Base-by-base conservation (phyloP, 2,888 invertebrate genomes). In the Sinotaia quadrata region DNA sequence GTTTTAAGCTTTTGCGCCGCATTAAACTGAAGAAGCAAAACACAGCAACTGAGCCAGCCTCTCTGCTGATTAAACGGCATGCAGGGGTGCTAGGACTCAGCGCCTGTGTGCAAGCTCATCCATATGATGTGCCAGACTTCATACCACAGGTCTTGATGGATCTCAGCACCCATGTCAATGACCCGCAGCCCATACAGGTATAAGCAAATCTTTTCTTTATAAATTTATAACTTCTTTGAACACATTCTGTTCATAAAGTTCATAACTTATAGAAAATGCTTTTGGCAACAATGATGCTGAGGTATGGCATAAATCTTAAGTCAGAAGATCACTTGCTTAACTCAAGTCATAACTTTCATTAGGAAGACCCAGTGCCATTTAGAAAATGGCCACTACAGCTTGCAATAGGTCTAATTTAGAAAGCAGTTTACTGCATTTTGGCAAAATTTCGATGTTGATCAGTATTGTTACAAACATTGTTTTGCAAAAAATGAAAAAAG, bases 51-150 rank as follows among this genome's bases (percentile, higher is more conserved):
- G 79, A 81, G 59, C 62, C 70, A 2, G 70, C 79, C 34, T 73
- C 79, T 2, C 68, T 81, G 67, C 68, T 89, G 56, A 80, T 88
- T 10, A 84, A 85, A 71, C 82, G 89, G 12, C 97, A 97, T 88
- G 93, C 93, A 66, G 96, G 95, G 21, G 93, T 97, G 49, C 90
- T 97, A 24, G 97, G 96, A 0, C 89, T 97, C 68, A 95, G 96
- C 86, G 93, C 95, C 7, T 95, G 94, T 87, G 92, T 97, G 52
- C 92, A 92, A 77, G 94, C 96, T 18, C 92, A 93, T 87, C 97
- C 97, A 0, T 97, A 97, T 88, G 93, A 94, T 81, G 92, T 95
- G 84, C 93, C 96, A 73, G 89, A 92, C 84, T 91, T 92, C 87
- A 88, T 94, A 87, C 93, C 97, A 71, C 92, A 92, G 60, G 92